Percentiles rank a stretch among this genome's conserved stretches.
Evolutionary conservation across 2,797 vertebrate species (phyloP).

Genomic region (Lepilemur septentrionalis): DNA sequence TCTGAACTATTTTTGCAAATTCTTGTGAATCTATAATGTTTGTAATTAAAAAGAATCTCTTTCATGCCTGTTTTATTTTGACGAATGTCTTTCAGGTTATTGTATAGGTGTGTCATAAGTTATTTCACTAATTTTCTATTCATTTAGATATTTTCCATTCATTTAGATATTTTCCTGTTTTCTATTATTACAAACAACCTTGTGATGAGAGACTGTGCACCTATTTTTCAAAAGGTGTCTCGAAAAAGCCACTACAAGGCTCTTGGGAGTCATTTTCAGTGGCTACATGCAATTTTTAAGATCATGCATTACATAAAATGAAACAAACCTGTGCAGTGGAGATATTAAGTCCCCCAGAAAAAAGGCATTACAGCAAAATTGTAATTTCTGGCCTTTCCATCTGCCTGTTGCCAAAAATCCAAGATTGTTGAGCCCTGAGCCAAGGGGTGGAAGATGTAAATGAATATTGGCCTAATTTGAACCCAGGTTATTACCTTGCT

Average conservation of each 20-base stretch:
- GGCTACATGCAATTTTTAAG: neutral
- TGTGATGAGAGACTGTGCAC: neutral
- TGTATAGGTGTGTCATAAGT: neutral
- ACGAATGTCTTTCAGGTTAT: neutral
- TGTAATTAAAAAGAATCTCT: neutral
- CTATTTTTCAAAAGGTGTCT: neutral
- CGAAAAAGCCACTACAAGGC: neutral
- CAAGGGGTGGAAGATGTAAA: neutral
- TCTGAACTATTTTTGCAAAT: neutral
- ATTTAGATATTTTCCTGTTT: neutral
- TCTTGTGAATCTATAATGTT: neutral
- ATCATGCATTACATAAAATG: neutral
- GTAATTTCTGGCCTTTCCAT: neutral
- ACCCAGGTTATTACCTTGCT: neutral
- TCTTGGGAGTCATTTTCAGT: neutral
- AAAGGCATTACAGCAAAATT: neutral
- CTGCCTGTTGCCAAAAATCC: neutral
- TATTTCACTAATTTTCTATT: neutral
- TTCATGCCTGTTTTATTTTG: conserved; percentile 12
- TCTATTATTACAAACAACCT: neutral
- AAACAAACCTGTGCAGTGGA: neutral
- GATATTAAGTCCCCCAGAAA: neutral
- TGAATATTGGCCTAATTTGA: neutral
- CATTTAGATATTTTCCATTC: neutral
- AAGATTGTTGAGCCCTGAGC: neutral